These are phyloP conservation scores for Luperina nickerlii DNA, from an alignment of 2,888 invertebrate genomes.

Conservation along the genomic window DNA sequence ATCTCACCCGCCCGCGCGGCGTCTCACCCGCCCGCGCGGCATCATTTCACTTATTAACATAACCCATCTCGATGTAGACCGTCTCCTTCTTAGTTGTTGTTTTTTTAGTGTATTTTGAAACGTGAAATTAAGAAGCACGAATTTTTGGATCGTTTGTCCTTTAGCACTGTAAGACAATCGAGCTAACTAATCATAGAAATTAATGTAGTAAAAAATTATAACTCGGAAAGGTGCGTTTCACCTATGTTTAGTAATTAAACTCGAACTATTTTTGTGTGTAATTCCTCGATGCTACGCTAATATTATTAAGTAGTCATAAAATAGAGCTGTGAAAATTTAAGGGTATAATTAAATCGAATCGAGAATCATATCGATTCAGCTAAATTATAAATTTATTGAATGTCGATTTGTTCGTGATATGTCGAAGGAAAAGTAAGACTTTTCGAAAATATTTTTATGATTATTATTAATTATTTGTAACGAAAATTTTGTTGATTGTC, in stretches of 20 bases:
- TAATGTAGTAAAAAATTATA: constrained; percentile 7
- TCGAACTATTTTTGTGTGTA: constrained; percentile 33
- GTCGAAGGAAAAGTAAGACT: constrained; percentile 56
- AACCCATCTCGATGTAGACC: constrained; percentile 16
- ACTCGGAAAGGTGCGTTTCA: constrained; percentile 17
- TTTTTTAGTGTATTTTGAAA: constrained; percentile 21
- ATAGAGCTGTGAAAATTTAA: constrained; percentile 63
- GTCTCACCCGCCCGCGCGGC: neutral
- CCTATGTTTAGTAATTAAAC: constrained; percentile 9
- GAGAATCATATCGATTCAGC: constrained; percentile 59
- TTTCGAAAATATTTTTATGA: constrained; percentile 48
- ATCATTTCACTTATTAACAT: neutral
- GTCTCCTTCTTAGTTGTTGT: constrained; percentile 34
- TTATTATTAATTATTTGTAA: constrained; percentile 40
- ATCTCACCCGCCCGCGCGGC: neutral
- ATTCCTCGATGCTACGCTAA: constrained; percentile 45
- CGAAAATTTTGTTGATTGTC: constrained; percentile 24
- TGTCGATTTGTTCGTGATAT: constrained; percentile 51
- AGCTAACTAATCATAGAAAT: constrained; percentile 43
- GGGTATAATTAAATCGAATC: constrained; percentile 49
- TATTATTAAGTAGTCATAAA: constrained; percentile 54
- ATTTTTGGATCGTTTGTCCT: constrained; percentile 47
- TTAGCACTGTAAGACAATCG: constrained; percentile 44
- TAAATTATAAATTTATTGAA: constrained; percentile 62
- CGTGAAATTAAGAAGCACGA: constrained; percentile 14